Conservation (phyloP, 2,113 vertebrate genomes). For the zebrafish (Danio rerio) region DNA sequence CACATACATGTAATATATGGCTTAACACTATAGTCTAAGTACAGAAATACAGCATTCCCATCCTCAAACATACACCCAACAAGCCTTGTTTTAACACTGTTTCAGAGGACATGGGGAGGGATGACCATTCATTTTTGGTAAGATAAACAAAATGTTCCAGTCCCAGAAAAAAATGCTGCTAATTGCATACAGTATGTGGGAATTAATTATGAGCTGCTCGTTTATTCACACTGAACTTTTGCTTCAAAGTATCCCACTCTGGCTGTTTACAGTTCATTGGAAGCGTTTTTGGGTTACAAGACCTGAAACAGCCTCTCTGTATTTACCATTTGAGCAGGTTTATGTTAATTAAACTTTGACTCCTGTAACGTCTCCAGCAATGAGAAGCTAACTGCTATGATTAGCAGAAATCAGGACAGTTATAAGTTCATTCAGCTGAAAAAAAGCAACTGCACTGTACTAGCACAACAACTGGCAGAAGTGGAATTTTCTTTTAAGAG, state of each 20-base stretch:
- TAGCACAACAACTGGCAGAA: constrained; percentile 26
- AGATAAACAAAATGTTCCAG: neutral
- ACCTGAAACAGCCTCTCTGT: neutral
- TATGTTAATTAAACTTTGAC: constrained; percentile 1
- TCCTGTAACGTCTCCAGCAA: constrained; percentile 6
- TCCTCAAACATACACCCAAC: constrained; percentile 15
- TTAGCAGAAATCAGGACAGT: constrained; percentile 5
- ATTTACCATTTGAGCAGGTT: constrained; percentile 20
- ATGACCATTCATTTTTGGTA: neutral
- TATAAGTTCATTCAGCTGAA: neutral
- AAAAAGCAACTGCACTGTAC: constrained; percentile 3
- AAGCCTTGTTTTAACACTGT: neutral
- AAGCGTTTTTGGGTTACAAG: neutral
- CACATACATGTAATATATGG: constrained; percentile 1
- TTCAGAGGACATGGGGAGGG: neutral
- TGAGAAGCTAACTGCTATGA: neutral
- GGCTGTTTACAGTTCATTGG: neutral
- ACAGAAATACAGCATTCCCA: neutral
- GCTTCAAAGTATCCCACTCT: constrained; percentile 8
- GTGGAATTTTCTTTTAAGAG: constrained; percentile 48
- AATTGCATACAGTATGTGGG: constrained; percentile 11
- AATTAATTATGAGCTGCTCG: neutral
- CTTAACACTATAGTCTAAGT: neutral
- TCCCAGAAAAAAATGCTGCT: constrained; percentile 6
- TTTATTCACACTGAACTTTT: constrained; percentile 16